phyloP scores from a whole-genome alignment of 1,140 invertebrate species.

The Zeugodacus cucurbitae region DNA sequence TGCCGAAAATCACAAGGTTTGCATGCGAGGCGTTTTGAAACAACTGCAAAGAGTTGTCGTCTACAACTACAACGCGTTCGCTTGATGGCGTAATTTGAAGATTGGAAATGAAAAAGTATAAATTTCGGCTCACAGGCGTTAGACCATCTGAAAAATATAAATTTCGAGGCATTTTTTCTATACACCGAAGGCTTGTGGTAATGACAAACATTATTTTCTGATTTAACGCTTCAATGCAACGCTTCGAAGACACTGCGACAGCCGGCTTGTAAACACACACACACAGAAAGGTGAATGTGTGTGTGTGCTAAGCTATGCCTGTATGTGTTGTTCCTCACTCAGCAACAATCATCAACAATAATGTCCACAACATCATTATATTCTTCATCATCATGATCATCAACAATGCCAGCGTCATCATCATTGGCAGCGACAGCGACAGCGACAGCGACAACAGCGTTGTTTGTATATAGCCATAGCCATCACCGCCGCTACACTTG shows the following conservation, averaged over 20 bases:
- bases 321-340: background rate
- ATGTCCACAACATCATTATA: background rate
- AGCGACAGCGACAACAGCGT: background rate
- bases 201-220: background rate
- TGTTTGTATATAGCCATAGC: background rate
- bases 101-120: too few relatives aligned
- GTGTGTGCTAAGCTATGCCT: background rate
- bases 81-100: too few relatives aligned
- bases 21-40: background rate
- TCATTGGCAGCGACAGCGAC: background rate
- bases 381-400: background rate
- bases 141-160: too few relatives aligned
- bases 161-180: too few relatives aligned
- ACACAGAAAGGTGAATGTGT: background rate
- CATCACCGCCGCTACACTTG: background rate
- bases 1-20: background rate
- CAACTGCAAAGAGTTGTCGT: background rate
- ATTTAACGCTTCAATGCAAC: slow-evolving; percentile 5
- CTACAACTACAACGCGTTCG: background rate
- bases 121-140: too few relatives aligned
- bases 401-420: background rate
- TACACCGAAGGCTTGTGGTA: too few relatives aligned
- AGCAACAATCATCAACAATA: background rate
- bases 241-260: background rate
- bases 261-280: slow-evolving; percentile 10